A percentile compares a stretch with the other conserved stretches of the same genome.
Evolutionary conservation across 2,888 invertebrate genomes (phyloP).

Genomic region (Diplazon laetatorius): DNA sequence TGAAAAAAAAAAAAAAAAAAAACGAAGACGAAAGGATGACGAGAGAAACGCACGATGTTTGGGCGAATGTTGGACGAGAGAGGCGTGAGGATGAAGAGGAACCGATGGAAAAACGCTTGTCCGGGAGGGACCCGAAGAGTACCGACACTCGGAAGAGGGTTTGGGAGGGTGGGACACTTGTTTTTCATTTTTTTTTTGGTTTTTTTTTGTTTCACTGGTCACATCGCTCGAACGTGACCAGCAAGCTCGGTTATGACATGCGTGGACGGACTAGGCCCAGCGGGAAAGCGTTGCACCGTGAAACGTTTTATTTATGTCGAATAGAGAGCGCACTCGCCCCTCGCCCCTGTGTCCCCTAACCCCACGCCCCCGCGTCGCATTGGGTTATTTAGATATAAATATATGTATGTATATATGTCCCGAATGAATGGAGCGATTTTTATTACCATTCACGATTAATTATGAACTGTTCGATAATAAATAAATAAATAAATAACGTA

Average conservation of each 20-base stretch:
- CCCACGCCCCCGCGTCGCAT: too few relatives aligned
- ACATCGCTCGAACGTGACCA: constrained; percentile 71
- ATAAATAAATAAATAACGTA: constrained; percentile 9
- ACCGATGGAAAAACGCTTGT: constrained; percentile 66
- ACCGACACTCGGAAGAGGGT: constrained; percentile 23
- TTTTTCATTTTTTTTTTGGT: too few relatives aligned
- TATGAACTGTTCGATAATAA: background rate
- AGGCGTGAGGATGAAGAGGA: constrained; percentile 55
- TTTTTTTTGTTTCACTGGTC: constrained; percentile 66
- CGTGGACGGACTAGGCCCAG: constrained; percentile 36
- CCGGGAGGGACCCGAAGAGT: constrained; percentile 49
- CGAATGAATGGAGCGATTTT: background rate
- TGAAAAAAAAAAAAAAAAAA: too few relatives aligned
- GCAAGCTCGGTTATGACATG: constrained; percentile 68
- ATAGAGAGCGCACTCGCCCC: too few relatives aligned
- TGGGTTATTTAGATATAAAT: too few relatives aligned
- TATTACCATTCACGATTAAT: constrained; percentile 48
- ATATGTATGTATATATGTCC: too few relatives aligned
- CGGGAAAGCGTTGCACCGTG: constrained; percentile 27
- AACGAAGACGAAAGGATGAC: constrained; percentile 36
- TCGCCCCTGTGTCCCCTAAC: too few relatives aligned
- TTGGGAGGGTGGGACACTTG: constrained; percentile 13
- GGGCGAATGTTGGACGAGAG: too few relatives aligned
- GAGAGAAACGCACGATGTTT: background rate
- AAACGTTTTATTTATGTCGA: constrained; percentile 57